Evolutionary conservation across 2,113 vertebrate genomes (phyloP).

Genomic region (Fulica atra): DNA sequence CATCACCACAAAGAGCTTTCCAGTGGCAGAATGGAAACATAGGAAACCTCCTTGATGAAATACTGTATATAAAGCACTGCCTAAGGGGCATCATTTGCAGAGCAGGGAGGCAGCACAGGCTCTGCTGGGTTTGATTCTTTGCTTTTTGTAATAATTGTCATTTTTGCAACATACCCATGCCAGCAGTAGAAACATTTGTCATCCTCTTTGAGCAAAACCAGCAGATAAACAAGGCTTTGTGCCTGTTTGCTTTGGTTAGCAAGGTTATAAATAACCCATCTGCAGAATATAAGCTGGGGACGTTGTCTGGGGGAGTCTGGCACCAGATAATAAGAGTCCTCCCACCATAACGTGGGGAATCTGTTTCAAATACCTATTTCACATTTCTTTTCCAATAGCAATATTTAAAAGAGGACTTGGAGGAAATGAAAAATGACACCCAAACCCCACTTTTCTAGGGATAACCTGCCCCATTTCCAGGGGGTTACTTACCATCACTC

Average conservation of each 20-base stretch:
- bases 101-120: neutral
- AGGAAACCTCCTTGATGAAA: neutral
- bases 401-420: neutral
- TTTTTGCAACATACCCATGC: fast-evolving
- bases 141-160: neutral
- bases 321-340: neutral
- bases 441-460: neutral
- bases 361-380: neutral
- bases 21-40: neutral
- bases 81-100: neutral
- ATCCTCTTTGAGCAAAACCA: neutral
- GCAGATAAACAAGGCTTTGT: neutral
- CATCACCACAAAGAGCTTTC: neutral
- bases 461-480: neutral
- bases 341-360: neutral
- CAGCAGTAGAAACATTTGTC: neutral
- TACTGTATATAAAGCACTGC: neutral
- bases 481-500: neutral
- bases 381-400: neutral
- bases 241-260: neutral
- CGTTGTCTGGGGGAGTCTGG: neutral
- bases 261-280: neutral
- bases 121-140: neutral
- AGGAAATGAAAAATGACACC: neutral
- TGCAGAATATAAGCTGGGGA: neutral